phyloP scores from a whole-genome alignment of 2,888 invertebrate species.

The Oscheius onirici region DNA sequence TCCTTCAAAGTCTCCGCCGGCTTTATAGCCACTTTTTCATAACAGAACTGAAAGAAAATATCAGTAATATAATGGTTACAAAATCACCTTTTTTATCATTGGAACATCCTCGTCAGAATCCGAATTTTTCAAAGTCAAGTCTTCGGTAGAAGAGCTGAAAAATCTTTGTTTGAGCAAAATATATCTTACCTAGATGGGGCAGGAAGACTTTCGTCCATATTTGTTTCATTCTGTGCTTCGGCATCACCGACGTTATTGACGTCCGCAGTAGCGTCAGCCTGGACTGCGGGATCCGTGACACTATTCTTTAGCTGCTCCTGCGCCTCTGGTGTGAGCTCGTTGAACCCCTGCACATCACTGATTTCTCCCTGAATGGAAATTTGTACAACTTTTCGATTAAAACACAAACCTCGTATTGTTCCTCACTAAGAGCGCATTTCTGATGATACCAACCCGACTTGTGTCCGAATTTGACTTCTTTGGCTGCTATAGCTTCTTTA shows the following conservation, averaged over 20 bases:
- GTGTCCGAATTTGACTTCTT: constrained; percentile 42
- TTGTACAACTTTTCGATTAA: neutral
- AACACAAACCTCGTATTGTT: neutral
- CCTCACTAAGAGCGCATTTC: constrained; percentile 39
- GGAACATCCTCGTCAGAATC: constrained; percentile 17
- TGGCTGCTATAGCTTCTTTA: constrained; percentile 44
- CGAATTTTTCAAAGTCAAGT: neutral
- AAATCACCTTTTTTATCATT: neutral
- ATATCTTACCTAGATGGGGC: too few relatives aligned
- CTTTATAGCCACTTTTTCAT: neutral
- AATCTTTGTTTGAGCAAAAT: too few relatives aligned
- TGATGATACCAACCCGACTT: constrained; percentile 45
- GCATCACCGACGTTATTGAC: too few relatives aligned
- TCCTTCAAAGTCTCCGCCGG: constrained; percentile 15
- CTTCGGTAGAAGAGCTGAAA: neutral
- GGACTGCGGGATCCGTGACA: neutral
- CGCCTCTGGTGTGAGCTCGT: neutral
- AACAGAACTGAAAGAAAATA: neutral
- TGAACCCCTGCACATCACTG: neutral
- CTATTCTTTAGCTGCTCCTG: neutral
- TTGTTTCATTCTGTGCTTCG: too few relatives aligned
- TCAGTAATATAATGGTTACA: neutral
- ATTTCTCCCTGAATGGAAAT: neutral
- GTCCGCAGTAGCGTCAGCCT: neutral
- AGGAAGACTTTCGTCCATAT: neutral